Conservation (phyloP, 2,888 invertebrate species). For the Eupithecia exiguata region DNA sequence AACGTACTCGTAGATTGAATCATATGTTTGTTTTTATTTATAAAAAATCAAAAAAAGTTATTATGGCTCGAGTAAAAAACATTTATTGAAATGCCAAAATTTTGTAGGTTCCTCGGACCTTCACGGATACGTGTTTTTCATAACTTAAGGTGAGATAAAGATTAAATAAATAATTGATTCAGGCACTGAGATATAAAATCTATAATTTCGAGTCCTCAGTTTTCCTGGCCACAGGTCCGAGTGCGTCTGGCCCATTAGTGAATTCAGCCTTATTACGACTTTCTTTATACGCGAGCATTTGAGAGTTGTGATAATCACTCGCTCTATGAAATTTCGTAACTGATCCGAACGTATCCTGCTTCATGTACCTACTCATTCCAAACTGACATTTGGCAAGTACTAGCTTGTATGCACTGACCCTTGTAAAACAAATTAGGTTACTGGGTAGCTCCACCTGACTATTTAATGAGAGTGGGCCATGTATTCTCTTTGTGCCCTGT, state of each 20-base stretch:
- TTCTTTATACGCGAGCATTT: slow-evolving; percentile 17
- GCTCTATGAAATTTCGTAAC: too few species aligned
- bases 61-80: too few species aligned
- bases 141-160: not conserved
- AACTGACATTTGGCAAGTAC: too few species aligned
- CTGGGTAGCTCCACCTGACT: not conserved
- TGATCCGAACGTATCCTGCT: too few species aligned
- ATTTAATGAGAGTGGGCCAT: slow-evolving; percentile 1
- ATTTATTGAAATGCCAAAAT: too few species aligned
- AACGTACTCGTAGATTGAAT: too few species aligned
- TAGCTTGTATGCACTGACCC: not conserved
- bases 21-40: too few species aligned
- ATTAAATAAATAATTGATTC: too few species aligned
- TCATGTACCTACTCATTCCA: too few species aligned
- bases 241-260: slow-evolving; percentile 29
- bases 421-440: not conserved
- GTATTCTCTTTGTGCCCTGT: slow-evolving; percentile 1
- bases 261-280: slow-evolving; percentile 28
- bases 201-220: not conserved
- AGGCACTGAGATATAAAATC: not conserved
- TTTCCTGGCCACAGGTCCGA: slow-evolving; percentile 4
- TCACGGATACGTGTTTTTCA: too few species aligned
- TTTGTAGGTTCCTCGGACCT: too few species aligned
- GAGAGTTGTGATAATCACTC: slow-evolving; percentile 1
- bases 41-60: too few species aligned